phyloP scores from a whole-genome alignment of 2,888 invertebrate species.

The Bimastos eiseni region DNA sequence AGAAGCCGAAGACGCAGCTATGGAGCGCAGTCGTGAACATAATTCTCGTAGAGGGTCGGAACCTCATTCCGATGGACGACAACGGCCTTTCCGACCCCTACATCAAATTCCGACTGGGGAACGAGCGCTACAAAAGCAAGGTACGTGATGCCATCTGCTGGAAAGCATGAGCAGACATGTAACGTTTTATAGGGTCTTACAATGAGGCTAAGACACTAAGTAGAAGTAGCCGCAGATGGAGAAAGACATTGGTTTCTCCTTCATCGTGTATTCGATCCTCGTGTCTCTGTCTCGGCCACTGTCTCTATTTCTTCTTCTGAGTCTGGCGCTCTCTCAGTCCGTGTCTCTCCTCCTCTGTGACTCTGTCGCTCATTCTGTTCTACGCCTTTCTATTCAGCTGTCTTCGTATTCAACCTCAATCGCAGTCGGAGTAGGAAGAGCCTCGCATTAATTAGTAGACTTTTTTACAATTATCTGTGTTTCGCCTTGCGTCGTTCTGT shows the following conservation, averaged over 20 bases:
- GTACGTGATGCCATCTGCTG: constrained; percentile 50
- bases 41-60: constrained; percentile 91
- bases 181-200: neutral
- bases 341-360: neutral
- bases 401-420: neutral
- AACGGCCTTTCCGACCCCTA: constrained; percentile 89
- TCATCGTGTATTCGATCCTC: neutral
- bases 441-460: too few relatives aligned
- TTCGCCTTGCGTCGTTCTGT: neutral
- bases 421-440: too few relatives aligned
- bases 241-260: neutral
- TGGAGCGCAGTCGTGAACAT: constrained; percentile 97
- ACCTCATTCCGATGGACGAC: constrained; percentile 80
- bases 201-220: neutral
- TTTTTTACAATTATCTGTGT: neutral
- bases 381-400: neutral
- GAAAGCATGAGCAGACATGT: neutral
- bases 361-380: too few relatives aligned
- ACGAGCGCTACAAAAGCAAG: constrained; percentile 96
- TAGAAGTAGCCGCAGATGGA: neutral
- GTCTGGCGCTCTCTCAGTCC: neutral
- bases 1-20: constrained; percentile 82
- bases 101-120: constrained; percentile 93
- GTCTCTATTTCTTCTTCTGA: neutral
- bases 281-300: neutral